Base-by-base conservation (phyloP, 2,797 vertebrate genomes). In the Arrhamphus sclerolepis region DNA sequence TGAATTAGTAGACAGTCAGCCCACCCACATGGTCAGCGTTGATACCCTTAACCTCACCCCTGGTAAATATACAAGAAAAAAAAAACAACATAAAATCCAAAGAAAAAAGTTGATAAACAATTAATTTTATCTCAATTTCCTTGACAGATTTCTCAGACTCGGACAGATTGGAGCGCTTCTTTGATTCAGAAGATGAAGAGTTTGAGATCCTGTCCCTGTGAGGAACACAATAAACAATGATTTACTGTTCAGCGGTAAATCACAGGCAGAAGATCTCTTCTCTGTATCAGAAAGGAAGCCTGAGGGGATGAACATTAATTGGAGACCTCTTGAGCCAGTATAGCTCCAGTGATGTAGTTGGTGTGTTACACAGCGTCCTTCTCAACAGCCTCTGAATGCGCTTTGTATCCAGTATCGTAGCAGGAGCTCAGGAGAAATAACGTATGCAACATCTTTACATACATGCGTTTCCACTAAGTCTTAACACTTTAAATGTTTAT, bases 141-240 rank as follows among this genome's bases (percentile, higher is more conserved):
- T 54, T 68, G 39, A 3, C 87, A 99, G 98, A 98, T 78, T 97
- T 97, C 86, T 98, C 96, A 0, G 97, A 98, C 11, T 94, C 94
- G 0, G 96, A 98, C 80, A 91, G 95, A 79, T 83, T 98, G 82
- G 97, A 98, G 87, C 94, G 98, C 67, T 98, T 98, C 88, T 99
- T 98, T 74, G 97, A 99, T 77, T 99, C 98, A 0, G 98, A 99
- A 84, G 98, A 99, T 8, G 98, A 99, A 86, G 98, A 99, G 90
- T 99, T 98, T 66, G 97, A 99, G 90, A 99, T 99, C 81, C 89
- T 99, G 70, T 96, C 97, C 77, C 94, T 99, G 83, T 99, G 92
- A 99, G 78, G 89, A 77, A 64, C 41, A 14, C 2, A 66, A 76
- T 1, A 40, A 49, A 71, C 71, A 70, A 62, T 78, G 67, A 79